These are phyloP conservation scores for Clanis bilineata DNA, from an alignment of 2,888 invertebrate genomes.

Conservation along the genomic window DNA sequence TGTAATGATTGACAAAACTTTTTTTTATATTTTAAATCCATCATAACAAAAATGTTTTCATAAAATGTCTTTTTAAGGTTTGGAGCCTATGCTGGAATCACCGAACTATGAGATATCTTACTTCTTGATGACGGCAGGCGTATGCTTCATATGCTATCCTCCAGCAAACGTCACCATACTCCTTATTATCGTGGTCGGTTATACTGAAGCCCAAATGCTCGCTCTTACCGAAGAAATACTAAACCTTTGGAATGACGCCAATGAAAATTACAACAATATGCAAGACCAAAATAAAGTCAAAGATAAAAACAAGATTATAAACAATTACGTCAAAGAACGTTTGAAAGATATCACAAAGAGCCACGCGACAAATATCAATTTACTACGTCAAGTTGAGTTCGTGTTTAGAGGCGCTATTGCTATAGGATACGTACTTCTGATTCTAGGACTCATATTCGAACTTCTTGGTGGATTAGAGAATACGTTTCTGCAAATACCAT, in stretches of 20 bases:
- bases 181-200: constrained; percentile 50
- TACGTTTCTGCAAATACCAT: constrained; percentile 48
- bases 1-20: no score
- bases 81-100: constrained; percentile 52
- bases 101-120: constrained; percentile 56
- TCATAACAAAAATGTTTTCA: no score
- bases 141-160: constrained; percentile 39
- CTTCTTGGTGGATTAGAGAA: constrained; percentile 50
- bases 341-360: constrained; percentile 34
- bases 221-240: constrained; percentile 51
- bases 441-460: constrained; percentile 39
- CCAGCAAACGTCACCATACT: constrained; percentile 49
- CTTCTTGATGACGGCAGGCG: constrained; percentile 28
- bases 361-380: constrained; percentile 36
- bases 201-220: constrained; percentile 55
- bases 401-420: constrained; percentile 44
- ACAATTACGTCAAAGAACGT: constrained; percentile 30
- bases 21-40: no score
- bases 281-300: constrained; percentile 20
- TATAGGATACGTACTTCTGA: constrained; percentile 41
- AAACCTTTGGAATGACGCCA: constrained; percentile 49
- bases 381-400: constrained; percentile 36
- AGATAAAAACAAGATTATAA: constrained; percentile 22
- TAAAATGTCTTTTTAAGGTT: constrained; percentile 39
- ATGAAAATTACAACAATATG: constrained; percentile 30